Percentiles rank a stretch among this genome's conserved stretches.
Conservation (phyloP, 2,888 invertebrate species). For the Atherix ibis region DNA sequence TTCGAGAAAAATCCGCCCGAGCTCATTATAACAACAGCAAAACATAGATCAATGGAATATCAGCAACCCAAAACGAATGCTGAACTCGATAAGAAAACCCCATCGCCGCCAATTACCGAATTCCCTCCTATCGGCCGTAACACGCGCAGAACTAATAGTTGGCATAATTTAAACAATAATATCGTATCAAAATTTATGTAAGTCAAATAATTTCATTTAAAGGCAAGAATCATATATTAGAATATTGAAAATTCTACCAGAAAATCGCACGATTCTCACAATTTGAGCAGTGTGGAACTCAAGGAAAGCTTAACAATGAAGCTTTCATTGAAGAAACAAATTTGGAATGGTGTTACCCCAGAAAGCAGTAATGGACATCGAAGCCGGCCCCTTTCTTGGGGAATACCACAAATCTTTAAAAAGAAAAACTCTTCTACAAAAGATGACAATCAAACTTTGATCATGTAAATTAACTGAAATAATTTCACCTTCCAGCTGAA, state of each 20-base stretch:
- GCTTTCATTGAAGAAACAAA: conserved; percentile 51
- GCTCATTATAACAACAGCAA: conserved; percentile 32
- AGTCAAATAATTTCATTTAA: too few species aligned
- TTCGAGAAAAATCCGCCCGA: conserved; percentile 31
- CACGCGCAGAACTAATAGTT: conserved; percentile 25
- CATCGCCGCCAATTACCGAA: conserved; percentile 12
- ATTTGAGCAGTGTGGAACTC: conserved; percentile 4
- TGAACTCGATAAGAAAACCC: conserved; percentile 1
- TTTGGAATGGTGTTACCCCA: conserved; percentile 52
- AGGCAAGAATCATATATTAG: too few species aligned
- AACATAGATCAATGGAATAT: conserved; percentile 14
- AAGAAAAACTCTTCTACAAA: conserved; percentile 24
- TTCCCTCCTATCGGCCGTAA: conserved; percentile 16
- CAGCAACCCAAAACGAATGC: conserved; percentile 3
- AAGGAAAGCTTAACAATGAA: conserved; percentile 40
- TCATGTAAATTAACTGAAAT: too few species aligned
- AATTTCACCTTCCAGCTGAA: too few species aligned
- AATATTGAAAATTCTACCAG: too few species aligned
- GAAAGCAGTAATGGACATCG: conserved; percentile 15
- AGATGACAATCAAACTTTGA: conserved; percentile 41
- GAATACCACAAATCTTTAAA: conserved; percentile 40
- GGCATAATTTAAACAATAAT: conserved; percentile 28
- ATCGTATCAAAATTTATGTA: too few species aligned
- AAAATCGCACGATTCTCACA: conserved; percentile 8
- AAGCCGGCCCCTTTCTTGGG: conserved; percentile 47